These are phyloP conservation scores for Pangasius macronema DNA, from an alignment of 2,797 vertebrate species.

Conservation along the genomic window DNA sequence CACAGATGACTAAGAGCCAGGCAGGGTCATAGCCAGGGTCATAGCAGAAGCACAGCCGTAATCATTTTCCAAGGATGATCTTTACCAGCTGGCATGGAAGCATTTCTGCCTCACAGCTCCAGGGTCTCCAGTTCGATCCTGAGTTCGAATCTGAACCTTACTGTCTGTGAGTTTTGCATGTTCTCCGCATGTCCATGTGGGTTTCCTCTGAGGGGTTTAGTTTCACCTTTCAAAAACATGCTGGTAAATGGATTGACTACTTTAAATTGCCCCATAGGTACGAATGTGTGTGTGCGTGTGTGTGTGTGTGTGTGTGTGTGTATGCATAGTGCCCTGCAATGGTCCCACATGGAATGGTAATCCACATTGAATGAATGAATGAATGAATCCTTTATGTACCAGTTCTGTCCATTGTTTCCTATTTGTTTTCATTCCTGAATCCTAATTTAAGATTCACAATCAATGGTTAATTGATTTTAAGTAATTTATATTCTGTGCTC, in stretches of 20 bases:
- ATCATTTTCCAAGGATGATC: conserved; percentile 15
- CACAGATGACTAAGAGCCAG: conserved; percentile 35
- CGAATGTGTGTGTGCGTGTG: background rate
- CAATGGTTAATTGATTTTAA: background rate
- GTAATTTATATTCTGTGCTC: background rate
- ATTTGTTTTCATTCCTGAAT: background rate
- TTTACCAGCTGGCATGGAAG: background rate
- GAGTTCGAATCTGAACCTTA: background rate
- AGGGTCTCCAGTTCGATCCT: background rate
- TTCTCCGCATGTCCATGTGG: background rate
- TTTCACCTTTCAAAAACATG: background rate
- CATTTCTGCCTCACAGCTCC: background rate
- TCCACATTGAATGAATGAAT: background rate
- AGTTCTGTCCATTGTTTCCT: background rate
- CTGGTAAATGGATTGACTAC: background rate
- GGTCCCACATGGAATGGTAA: too few relatives aligned
- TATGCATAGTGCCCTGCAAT: background rate
- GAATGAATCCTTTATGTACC: background rate
- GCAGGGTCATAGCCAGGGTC: conserved; percentile 22
- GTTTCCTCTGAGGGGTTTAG: background rate
- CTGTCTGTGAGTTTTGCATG: background rate
- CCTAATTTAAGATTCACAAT: background rate
- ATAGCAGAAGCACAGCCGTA: conserved; percentile 24
- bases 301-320: background rate
- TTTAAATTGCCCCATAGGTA: background rate